A percentile compares a stretch with the other conserved stretches of the same genome.
Evolutionary conservation across 2,888 invertebrate genomes (phyloP).

Genomic region (Drosophila nigricruria): DNA sequence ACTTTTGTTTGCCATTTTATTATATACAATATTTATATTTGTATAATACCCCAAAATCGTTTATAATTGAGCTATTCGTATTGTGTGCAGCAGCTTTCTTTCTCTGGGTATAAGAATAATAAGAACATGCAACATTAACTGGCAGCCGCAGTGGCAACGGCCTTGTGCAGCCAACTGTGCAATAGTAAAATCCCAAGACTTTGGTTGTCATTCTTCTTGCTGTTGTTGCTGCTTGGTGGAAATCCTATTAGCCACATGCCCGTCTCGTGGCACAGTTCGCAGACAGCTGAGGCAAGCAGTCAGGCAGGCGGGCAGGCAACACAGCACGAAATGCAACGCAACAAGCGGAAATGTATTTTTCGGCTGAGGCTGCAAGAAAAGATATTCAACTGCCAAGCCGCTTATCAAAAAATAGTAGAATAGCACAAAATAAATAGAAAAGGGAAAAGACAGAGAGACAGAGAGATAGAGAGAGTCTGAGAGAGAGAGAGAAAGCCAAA

Average conservation of each 20-base stretch:
- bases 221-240: conserved; percentile 38
- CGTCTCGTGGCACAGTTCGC: conserved; percentile 62
- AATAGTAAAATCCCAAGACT: conserved; percentile 64
- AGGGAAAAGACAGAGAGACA: not conserved
- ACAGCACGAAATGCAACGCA: conserved; percentile 51
- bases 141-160: conserved; percentile 43
- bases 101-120: conserved; percentile 36
- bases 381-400: conserved; percentile 64
- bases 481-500: not conserved
- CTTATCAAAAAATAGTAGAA: conserved; percentile 52
- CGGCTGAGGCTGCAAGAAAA: conserved; percentile 51
- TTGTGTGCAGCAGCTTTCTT: not conserved
- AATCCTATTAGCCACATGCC: conserved; percentile 77
- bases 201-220: conserved; percentile 41
- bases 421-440: conserved; percentile 6
- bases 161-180: conserved; percentile 67
- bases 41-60: not conserved
- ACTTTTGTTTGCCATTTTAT: not conserved
- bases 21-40: not conserved
- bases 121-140: conserved; percentile 55
- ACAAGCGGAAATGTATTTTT: conserved; percentile 70
- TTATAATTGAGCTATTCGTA: conserved; percentile 16
- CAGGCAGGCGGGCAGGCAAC: conserved; percentile 9
- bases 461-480: no score
- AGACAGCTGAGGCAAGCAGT: conserved; percentile 44